Base-by-base conservation (phyloP, 2,888 invertebrate genomes). In the Harpalus rubripes region DNA sequence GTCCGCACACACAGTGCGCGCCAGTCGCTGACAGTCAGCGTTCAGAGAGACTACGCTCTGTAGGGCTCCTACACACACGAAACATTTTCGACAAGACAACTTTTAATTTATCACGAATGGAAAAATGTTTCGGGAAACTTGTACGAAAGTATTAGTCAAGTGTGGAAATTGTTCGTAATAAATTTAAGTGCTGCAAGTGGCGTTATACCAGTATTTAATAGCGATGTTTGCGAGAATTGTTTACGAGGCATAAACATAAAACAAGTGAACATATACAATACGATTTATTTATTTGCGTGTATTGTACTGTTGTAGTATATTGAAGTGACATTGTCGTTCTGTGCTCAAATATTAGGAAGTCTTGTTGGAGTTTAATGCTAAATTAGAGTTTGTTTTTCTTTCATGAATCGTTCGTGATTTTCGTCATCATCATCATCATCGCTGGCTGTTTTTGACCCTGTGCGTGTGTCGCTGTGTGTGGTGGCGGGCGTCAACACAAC, bases 1-100 rank as follows among this genome's bases (percentile, higher is more conserved):
- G 39, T 56, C 65, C 91, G 91, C 90, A 89, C 89, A 90, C 83
- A 61, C 93, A 92, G 93, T 92, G 91, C 92, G 92, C 92, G 92
- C 89, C 88, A 89, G 90, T 88, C 86, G 88, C 87, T 89, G 90
- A 89, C 89, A 89, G 86, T 88, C 44, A 52, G 44, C 44, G 10
- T 52, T 12, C 44, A 32, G 32, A 32, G 10, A 52, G 44, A 12
- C 12, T 52, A 8, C 44, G 6, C 10, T 3, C 44, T 8, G 44
- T 12, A 61, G 10, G 10, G 61, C 61, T 52, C 44, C 32, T 8
- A 22, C 4, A 68, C 1, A 26, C 68, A 26, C 68, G 22, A 22
- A 8, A 22, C 18, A 68, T 8, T 68, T 32, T 32, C 32, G 32
- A 32, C 32, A 32, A 32, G 32, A 4, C 32, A 32, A 32, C 5